Evolutionary conservation across 2,888 invertebrate species (phyloP).

Genomic region (Empis livida): DNA sequence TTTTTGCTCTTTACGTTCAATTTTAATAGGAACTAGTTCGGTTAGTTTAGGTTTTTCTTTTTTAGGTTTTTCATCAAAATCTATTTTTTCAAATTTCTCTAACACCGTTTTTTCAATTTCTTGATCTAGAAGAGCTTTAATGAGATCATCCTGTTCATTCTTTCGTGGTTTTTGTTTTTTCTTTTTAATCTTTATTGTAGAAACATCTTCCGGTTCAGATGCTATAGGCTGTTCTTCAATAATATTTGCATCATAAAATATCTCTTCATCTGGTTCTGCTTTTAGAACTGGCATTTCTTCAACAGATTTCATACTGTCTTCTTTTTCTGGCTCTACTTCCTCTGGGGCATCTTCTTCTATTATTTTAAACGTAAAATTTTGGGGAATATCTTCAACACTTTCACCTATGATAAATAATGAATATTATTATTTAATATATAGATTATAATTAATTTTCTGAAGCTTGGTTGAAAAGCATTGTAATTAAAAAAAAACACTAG

Average conservation of each 20-base stretch:
- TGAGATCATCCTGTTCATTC: slow-evolving; percentile 30
- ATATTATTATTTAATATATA: neutral
- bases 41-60: slow-evolving; percentile 21
- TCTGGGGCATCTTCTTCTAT: slow-evolving; percentile 7
- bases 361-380: slow-evolving; percentile 4
- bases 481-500: too few relatives aligned
- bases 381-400: neutral
- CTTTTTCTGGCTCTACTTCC: neutral
- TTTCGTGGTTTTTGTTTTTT: slow-evolving; percentile 20
- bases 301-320: slow-evolving; percentile 8
- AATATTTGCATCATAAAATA: neutral
- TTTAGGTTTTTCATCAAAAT: slow-evolving; percentile 29
- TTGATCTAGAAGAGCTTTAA: slow-evolving; percentile 29
- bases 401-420: neutral
- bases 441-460: neutral
- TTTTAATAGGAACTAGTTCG: slow-evolving; percentile 40
- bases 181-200: slow-evolving; percentile 18
- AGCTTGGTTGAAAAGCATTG: neutral
- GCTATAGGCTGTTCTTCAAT: slow-evolving; percentile 16
- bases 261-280: slow-evolving; percentile 15
- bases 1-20: slow-evolving; percentile 47
- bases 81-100: slow-evolving; percentile 36
- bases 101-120: slow-evolving; percentile 35
- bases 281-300: slow-evolving; percentile 27
- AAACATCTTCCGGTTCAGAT: slow-evolving; percentile 5